Evolutionary conservation across 2,888 invertebrate genomes (phyloP).

Genomic region (Acleris literana): DNA sequence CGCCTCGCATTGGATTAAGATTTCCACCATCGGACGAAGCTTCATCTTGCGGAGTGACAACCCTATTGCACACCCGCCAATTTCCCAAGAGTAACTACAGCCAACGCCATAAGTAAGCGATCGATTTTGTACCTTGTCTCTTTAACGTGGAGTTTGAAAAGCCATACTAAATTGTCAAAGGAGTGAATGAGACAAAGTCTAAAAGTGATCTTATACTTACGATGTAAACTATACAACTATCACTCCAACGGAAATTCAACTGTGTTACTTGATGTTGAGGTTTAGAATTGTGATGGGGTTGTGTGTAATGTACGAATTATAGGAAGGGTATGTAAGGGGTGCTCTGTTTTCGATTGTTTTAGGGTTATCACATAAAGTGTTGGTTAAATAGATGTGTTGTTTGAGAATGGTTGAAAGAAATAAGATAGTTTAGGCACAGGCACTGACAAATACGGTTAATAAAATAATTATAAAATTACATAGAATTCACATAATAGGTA

Average conservation of each 20-base stretch:
- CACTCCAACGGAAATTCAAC: not conserved
- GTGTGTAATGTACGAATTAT: constrained; percentile 17
- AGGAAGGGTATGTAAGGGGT: constrained; percentile 24
- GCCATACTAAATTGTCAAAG: no score
- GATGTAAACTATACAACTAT: not conserved
- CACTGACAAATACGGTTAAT: not conserved
- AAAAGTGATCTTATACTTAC: no score
- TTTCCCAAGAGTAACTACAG: constrained; percentile 38
- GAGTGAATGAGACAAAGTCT: no score
- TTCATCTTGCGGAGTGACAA: constrained; percentile 43
- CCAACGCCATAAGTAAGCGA: no score
- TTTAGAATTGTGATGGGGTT: not conserved
- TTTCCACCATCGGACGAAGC: constrained; percentile 57
- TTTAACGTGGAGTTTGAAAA: no score
- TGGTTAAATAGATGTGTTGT: constrained; percentile 18
- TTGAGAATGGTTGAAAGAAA: not conserved
- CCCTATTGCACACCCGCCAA: constrained; percentile 35
- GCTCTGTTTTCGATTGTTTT: constrained; percentile 23
- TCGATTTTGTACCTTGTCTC: no score
- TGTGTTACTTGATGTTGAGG: not conserved
- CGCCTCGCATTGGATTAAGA: constrained; percentile 79
- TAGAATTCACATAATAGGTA: not conserved
- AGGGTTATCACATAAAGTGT: constrained; percentile 18
- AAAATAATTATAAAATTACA: not conserved
- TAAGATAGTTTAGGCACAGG: not conserved